Percentiles rank a stretch among this genome's conserved stretches.
Evolutionary conservation across 2,113 vertebrate genomes (phyloP).

Genomic region (Chionis minor): DNA sequence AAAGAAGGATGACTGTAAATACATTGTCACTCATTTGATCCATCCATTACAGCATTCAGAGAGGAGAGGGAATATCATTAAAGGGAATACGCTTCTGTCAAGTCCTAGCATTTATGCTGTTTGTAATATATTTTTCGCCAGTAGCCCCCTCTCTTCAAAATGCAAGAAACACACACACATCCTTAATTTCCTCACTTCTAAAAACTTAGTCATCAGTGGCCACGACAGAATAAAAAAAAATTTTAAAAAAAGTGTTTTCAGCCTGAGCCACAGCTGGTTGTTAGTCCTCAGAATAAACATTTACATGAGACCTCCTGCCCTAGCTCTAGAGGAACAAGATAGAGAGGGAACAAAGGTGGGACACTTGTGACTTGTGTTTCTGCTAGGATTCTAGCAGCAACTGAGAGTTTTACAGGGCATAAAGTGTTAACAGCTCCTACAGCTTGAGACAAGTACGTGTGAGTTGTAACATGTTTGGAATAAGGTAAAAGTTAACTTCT

Average conservation of each 20-base stretch:
- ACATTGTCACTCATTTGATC: background rate
- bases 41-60: background rate
- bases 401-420: background rate
- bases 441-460: background rate
- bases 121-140: background rate
- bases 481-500: background rate
- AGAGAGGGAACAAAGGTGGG: background rate
- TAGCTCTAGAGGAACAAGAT: background rate
- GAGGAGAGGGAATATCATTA: background rate
- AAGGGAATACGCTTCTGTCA: background rate
- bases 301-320: background rate
- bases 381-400: background rate
- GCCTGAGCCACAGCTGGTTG: background rate
- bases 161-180: background rate
- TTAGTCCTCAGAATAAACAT: background rate
- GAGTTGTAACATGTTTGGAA: background rate
- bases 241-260: background rate
- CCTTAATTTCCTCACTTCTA: background rate
- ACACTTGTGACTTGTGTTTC: background rate
- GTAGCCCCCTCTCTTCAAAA: background rate
- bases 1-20: background rate
- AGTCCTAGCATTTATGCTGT: background rate
- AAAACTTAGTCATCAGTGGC: background rate
- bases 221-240: background rate
- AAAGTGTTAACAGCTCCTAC: background rate